Percentiles rank a stretch among this genome's conserved stretches.
Evolutionary conservation across 1,140 invertebrate species (phyloP).

Genomic region (Elymnias hypermnestra): DNA sequence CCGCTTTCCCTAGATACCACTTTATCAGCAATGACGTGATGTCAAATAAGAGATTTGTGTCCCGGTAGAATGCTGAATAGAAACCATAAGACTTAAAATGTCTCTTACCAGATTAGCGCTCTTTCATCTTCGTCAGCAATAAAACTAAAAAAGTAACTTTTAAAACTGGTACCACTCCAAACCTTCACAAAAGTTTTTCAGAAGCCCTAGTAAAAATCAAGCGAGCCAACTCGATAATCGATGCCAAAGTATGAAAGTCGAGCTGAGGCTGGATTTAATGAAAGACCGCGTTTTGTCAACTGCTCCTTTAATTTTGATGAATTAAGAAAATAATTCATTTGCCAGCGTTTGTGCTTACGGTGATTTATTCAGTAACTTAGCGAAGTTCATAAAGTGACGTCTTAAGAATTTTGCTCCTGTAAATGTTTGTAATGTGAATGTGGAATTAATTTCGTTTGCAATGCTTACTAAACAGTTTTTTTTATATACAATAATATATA

Average conservation of each 20-base stretch:
- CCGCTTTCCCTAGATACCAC: too few relatives aligned
- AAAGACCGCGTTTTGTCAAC: constrained; percentile 64
- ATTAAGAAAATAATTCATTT: constrained; percentile 75
- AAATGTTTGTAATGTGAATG: too few relatives aligned
- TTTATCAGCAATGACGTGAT: too few relatives aligned
- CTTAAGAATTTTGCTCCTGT: constrained; percentile 45
- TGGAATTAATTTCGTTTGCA: too few relatives aligned
- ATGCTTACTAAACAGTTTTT: too few relatives aligned
- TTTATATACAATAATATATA: too few relatives aligned
- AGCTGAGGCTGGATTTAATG: constrained; percentile 63
- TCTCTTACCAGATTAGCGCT: too few relatives aligned
- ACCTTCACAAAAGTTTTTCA: constrained; percentile 1
- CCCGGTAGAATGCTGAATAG: too few relatives aligned
- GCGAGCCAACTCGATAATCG: constrained; percentile 29
- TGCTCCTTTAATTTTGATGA: constrained; percentile 73
- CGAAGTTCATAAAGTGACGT: constrained; percentile 50
- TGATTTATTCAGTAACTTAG: constrained; percentile 65
- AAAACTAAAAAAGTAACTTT: not conserved
- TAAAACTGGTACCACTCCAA: constrained; percentile 2
- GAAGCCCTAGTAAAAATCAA: constrained; percentile 9
- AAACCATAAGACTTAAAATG: too few relatives aligned
- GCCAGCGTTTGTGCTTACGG: constrained; percentile 50
- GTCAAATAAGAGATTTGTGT: too few relatives aligned
- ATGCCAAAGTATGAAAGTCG: constrained; percentile 34
- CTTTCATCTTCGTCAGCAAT: too few relatives aligned